Evolutionary conservation across 2,888 invertebrate species (phyloP), one percentile per base, ranked within the genome.

Genomic region (Apantesis nais): DNA sequence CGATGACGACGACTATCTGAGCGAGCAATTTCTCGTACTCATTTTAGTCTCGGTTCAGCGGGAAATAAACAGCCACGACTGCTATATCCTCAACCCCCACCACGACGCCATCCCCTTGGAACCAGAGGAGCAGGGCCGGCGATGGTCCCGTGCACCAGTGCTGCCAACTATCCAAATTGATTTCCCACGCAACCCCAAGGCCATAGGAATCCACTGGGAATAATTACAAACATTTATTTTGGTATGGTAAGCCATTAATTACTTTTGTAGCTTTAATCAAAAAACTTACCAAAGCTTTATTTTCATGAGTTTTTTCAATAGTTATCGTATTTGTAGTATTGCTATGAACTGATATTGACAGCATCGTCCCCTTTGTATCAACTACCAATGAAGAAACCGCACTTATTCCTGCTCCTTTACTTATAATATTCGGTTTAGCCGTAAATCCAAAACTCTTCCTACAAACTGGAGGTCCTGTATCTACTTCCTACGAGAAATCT

Each of bases 231-330:
- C n/a, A n/a, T n/a, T n/a, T n/a, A n/a, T n/a, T n/a, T n/a, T n/a
- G n/a, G n/a, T n/a, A n/a, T n/a, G n/a, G n/a, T n/a, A n/a, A n/a
- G n/a, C n/a, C n/a, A n/a, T 34, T 34, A 5, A 52, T 52, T 52
- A 11, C 48, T 52, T 8, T 52, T n/a, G 12, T 0, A 14, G 41
- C 14, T 2, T 52, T 41, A 55, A 60, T 19, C 2, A 66, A 1
- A 29, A 58, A 16, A 29, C 67, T 67, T 67, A 67, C 67, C 60
- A 67, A 29, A n/a, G 67, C 44, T 44, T 61, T 44, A 44, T 60
- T 67, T 67, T 31, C n/a, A 9, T 41, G 12, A 60, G 12, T 41
- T 29, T 39, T 39, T 39, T 55, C 58, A n/a, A 29, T 58, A 22
- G 58, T 55, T 39, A 29, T 55, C 12, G 37, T 41, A 39, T n/a